A percentile compares a stretch with the other conserved stretches of the same genome.
Conservation (phyloP, 2,113 vertebrate genomes). For the Halcyon malimbica region DNA sequence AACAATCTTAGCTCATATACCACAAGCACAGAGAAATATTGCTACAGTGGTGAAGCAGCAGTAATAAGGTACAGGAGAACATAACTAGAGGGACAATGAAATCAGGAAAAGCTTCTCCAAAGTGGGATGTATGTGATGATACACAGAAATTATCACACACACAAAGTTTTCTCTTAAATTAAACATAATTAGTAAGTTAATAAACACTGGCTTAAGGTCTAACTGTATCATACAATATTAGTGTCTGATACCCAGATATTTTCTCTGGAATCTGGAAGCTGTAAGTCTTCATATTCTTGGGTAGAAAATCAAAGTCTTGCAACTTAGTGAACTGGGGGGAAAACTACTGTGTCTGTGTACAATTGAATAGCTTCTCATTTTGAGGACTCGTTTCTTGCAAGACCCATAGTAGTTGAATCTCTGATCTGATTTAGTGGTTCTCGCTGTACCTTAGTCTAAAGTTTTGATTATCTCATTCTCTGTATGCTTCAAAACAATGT, state of each 20-base stretch:
- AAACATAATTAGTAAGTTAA: neutral
- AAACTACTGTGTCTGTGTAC: neutral
- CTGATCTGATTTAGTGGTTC: neutral
- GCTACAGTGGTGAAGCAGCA: neutral
- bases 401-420: neutral
- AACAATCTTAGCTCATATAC: neutral
- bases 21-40: neutral
- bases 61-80: neutral
- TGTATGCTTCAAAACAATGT: neutral
- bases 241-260: neutral
- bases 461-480: neutral
- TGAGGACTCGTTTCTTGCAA: accelerated
- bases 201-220: neutral
- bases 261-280: neutral
- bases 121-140: neutral
- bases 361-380: neutral
- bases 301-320: neutral
- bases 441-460: neutral
- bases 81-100: neutral
- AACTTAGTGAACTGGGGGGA: neutral
- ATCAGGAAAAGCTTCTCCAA: neutral
- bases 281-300: neutral
- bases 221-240: neutral
- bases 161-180: neutral
- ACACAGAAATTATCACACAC: neutral